Evolutionary conservation across 2,797 vertebrate species (phyloP), one percentile per base, ranked within the genome.

Genomic region (Betta splendens): DNA sequence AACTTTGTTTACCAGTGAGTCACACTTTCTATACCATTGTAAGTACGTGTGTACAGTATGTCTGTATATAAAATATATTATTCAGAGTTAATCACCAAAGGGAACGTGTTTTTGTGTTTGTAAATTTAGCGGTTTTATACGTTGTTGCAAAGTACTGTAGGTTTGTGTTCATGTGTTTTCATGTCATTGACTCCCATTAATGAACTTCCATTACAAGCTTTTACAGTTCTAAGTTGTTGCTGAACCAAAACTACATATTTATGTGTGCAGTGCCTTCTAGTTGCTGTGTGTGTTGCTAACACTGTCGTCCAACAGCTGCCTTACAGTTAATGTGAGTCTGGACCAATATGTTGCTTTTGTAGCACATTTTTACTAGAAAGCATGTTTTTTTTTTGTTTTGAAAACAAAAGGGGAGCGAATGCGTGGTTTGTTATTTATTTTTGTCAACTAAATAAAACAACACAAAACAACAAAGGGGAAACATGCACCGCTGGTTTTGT

Each of bases 11-110:
- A 78, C 71, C 69, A 73, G 61, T 77, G 60, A 76, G 68, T 85
- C 64, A 33, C 39, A 69, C 53, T 76, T 61, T 81, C 64, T 75
- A 64, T 81, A 84, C 72, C 77, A 74, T 67, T 87, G 82, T 87
- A 78, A 84, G 79, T 80, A 79, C 83, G 62, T 77, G 78, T 93
- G 88, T 89, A 90, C 84, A 88, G 87, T 87, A 76, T 87, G 86
- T 90, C 69, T 92, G 80, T 81, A 80, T 79, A 81, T 84, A 80
- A 81, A 85, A 88, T 84, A 77, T 84, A 77, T 80, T 75, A 89
- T 88, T 87, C 88, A 72, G 84, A 81, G 66, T 91, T 91, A 92
- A 86, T 90, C 84, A 86, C 84, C 69, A 89, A 92, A 90, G 86
- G 86, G 87, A 89, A 86, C 69, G 28, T 48, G 70, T 65, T 86